Percentiles rank a stretch among this genome's conserved stretches.
Conservation (phyloP, 1,140 invertebrate species). For the Sinella curviseta region DNA sequence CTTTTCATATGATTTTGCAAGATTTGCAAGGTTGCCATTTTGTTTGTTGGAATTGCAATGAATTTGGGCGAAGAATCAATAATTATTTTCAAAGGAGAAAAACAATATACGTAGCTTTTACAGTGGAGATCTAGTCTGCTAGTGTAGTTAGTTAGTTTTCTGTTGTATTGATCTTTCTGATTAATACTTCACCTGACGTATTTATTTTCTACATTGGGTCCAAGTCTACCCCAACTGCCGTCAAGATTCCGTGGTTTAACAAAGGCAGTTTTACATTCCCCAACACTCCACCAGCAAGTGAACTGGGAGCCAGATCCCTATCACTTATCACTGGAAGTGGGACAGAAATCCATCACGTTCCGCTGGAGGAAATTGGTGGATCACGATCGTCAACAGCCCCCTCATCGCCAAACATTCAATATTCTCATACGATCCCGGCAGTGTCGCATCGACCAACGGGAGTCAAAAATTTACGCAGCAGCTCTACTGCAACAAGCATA, state of each 20-base stretch:
- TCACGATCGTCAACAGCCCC: not conserved
- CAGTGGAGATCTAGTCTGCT: too few species aligned
- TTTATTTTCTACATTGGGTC: not conserved
- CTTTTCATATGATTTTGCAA: too few species aligned
- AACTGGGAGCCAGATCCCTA: slow-evolving; percentile 28
- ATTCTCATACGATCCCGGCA: not conserved
- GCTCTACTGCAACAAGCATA: not conserved
- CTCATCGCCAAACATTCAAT: not conserved
- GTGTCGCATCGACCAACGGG: not conserved
- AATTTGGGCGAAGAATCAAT: too few species aligned
- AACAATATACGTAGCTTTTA: too few species aligned
- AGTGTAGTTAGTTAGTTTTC: too few species aligned
- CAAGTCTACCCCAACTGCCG: not conserved
- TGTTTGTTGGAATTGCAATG: too few species aligned
- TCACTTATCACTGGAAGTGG: slow-evolving; percentile 25
- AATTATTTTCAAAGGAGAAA: too few species aligned
- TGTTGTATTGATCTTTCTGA: slow-evolving; percentile 6
- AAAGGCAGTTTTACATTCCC: slow-evolving; percentile 48
- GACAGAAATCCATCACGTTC: slow-evolving; percentile 7
- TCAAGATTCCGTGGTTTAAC: slow-evolving; percentile 50
- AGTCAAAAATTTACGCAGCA: not conserved
- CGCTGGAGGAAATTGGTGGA: not conserved
- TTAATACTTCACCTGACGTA: not conserved
- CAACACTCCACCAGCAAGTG: slow-evolving; percentile 34
- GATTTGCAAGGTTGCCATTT: not conserved